These are phyloP conservation scores for Phoebastria nigripes DNA, from an alignment of 2,797 vertebrate species.

Conservation along the genomic window DNA sequence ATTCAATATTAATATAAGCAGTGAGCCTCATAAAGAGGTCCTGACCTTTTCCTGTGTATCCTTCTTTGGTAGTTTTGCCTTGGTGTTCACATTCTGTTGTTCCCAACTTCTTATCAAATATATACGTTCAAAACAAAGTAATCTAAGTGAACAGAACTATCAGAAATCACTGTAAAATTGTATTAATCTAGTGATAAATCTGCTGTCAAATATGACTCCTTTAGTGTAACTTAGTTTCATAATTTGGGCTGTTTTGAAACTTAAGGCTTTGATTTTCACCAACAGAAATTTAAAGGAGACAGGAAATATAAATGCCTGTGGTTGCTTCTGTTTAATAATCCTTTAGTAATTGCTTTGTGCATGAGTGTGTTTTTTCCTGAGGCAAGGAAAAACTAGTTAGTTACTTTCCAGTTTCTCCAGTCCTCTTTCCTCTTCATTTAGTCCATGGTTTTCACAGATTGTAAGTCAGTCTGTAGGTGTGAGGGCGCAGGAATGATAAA, in stretches of 20 bases:
- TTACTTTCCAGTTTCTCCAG: not conserved
- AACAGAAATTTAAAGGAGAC: slow-evolving; percentile 28
- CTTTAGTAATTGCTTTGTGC: not conserved
- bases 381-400: not conserved
- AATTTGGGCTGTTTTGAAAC: slow-evolving; percentile 26
- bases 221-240: not conserved
- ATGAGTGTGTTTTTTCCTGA: not conserved
- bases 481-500: not conserved
- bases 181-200: not conserved
- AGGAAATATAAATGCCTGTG: not conserved
- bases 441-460: not conserved
- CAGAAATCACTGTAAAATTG: not conserved
- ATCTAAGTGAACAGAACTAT: not conserved
- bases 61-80: not conserved
- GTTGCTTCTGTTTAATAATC: not conserved
- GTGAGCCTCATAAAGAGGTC: not conserved
- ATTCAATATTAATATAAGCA: not conserved
- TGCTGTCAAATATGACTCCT: not conserved
- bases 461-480: not conserved
- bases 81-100: not conserved
- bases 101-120: not conserved
- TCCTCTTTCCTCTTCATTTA: not conserved
- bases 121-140: not conserved
- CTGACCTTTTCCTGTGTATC: not conserved
- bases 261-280: slow-evolving; percentile 77